Evolutionary conservation across 2,797 vertebrate genomes (phyloP).

Genomic region (Hydrophis major): DNA sequence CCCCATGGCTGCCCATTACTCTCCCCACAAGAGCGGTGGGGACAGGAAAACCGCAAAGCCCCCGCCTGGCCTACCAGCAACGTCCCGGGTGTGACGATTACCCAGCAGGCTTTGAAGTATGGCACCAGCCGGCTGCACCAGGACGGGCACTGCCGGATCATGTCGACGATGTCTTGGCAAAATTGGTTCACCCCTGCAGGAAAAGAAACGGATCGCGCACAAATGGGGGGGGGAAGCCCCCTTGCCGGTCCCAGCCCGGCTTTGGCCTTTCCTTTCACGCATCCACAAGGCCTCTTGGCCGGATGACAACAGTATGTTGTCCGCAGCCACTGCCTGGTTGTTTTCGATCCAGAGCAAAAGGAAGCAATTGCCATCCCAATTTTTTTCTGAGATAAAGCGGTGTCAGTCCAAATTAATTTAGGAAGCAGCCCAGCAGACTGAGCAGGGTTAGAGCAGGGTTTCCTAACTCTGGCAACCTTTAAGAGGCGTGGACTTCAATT

Average conservation of each 20-base stretch:
- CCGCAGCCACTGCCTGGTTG: background rate
- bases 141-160: conserved; percentile 85
- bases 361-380: background rate
- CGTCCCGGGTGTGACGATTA: conserved; percentile 83
- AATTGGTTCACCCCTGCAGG: conserved; percentile 78
- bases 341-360: background rate
- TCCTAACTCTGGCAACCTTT: background rate
- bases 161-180: conserved; percentile 91
- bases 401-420: background rate
- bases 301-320: fast-evolving
- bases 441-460: background rate
- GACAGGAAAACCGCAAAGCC: too few relatives aligned
- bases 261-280: background rate
- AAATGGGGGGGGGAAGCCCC: fast-evolving
- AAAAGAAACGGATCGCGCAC: background rate
- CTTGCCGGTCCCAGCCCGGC: fast-evolving
- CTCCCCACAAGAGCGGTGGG: background rate
- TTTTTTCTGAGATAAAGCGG: background rate
- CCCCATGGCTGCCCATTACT: background rate
- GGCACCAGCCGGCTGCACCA: conserved; percentile 62
- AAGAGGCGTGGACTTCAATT: background rate
- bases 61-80: conserved; percentile 71
- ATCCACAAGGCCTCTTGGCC: background rate
- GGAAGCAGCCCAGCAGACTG: background rate
- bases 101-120: conserved; percentile 93